Conservation (phyloP, 92 coral and sea anemone genomes). For the Zoanthus sociatus region DNA sequence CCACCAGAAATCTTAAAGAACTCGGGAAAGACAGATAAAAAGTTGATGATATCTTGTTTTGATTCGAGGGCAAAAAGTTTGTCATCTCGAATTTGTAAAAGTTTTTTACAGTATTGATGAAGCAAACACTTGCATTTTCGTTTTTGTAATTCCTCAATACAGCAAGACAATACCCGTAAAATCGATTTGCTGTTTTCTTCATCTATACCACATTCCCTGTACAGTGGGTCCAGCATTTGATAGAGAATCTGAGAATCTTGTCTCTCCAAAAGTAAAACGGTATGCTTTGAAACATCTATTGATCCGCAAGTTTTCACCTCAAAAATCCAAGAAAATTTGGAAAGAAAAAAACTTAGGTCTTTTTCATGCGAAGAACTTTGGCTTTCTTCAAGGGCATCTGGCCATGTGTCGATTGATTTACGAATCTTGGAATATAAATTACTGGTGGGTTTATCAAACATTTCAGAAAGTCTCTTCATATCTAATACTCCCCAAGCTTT, state of each 20-base stretch:
- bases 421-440: conserved; percentile 13
- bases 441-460: background rate
- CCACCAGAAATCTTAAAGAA: conserved; percentile 31
- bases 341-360: conserved; percentile 2
- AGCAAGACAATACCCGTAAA: background rate
- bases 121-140: background rate
- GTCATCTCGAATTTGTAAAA: background rate
- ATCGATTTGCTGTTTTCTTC: background rate
- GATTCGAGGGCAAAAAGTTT: background rate
- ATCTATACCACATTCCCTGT: background rate
- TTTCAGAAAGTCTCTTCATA: background rate
- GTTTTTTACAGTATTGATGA: background rate
- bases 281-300: background rate
- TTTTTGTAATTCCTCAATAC: conserved; percentile 12
- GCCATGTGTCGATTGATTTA: conserved; percentile 29
- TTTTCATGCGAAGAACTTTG: background rate
- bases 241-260: conserved; percentile 21
- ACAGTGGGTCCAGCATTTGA: conserved; percentile 9
- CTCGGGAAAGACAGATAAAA: conserved; percentile 34
- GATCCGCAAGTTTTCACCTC: conserved; percentile 20
- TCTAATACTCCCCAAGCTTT: conserved; percentile 37
- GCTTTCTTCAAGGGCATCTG: background rate
- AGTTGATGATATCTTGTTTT: conserved; percentile 10
- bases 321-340: conserved; percentile 35
- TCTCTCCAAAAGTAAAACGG: conserved; percentile 25